Conservation (phyloP, 2,113 vertebrate genomes). For the Eonycteris spelaea region DNA sequence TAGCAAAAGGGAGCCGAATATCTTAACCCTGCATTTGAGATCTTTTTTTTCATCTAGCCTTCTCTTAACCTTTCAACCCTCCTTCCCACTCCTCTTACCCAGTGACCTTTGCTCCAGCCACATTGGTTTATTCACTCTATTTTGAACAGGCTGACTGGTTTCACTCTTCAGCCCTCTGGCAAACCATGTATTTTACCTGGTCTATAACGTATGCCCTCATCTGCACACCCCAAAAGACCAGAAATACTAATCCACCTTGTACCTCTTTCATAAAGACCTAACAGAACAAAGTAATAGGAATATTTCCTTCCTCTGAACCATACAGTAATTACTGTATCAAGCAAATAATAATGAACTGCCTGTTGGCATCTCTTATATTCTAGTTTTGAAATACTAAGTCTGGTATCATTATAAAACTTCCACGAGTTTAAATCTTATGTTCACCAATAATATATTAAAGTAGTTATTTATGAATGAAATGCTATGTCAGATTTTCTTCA, state of each 20-base stretch:
- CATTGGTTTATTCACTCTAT: not conserved
- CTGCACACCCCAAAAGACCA: not conserved
- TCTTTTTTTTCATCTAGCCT: not conserved
- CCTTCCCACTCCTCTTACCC: not conserved
- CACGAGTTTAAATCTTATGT: not conserved
- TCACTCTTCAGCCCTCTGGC: not conserved
- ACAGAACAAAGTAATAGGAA: not conserved
- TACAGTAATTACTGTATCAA: not conserved
- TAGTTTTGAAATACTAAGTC: not conserved
- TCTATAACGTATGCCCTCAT: not conserved
- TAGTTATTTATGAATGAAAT: constrained; percentile 20
- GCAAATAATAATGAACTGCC: not conserved
- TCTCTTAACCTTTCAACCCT: constrained; percentile 2
- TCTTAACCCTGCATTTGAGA: not conserved
- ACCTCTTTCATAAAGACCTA: not conserved
- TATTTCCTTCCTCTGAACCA: not conserved
- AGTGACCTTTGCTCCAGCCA: not conserved
- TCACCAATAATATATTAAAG: not conserved
- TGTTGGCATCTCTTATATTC: not conserved
- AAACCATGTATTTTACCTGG: not conserved
- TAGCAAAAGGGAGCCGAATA: not conserved
- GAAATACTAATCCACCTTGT: not conserved
- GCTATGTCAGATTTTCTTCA: not conserved
- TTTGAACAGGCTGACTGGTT: not conserved
- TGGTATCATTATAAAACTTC: not conserved